Evolutionary conservation across 35 echinoderm and acorn worm species (phyloP).

Genomic region (Eucidaris tribuloides): DNA sequence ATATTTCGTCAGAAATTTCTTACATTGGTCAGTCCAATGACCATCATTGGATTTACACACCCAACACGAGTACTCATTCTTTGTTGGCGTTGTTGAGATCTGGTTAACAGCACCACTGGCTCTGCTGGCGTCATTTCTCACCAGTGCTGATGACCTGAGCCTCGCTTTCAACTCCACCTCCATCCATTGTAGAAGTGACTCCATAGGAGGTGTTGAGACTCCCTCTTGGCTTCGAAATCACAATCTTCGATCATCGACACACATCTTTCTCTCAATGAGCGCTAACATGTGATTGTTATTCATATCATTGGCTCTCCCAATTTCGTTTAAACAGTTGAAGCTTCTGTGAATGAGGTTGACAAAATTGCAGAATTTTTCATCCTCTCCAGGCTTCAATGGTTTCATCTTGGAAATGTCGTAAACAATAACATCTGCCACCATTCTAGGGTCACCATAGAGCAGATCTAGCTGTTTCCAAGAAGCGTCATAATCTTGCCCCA

Average conservation of each 20-base stretch:
- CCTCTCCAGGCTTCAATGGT: conserved; percentile 32
- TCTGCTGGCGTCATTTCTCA: background rate
- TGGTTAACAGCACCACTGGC: background rate
- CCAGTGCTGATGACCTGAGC: conserved; percentile 30
- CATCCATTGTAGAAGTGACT: conserved; percentile 23
- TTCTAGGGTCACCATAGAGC: conserved; percentile 40
- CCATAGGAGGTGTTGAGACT: conserved; percentile 3
- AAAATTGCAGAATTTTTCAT: conserved; percentile 35
- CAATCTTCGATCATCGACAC: conserved; percentile 18
- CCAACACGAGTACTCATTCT: conserved; percentile 13
- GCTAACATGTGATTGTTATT: conserved; percentile 49
- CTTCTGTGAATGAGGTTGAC: conserved; percentile 20
- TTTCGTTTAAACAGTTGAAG: conserved; percentile 39
- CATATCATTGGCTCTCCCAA: conserved; percentile 8
- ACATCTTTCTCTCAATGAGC: conserved; percentile 42
- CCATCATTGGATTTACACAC: background rate
- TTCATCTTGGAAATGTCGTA: conserved; percentile 41
- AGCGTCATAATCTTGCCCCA: conserved; percentile 41
- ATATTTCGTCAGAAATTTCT: conserved; percentile 1
- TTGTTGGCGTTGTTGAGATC: background rate
- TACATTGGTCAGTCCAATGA: conserved; percentile 46
- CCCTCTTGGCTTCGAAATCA: conserved; percentile 42
- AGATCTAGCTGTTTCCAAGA: conserved; percentile 37
- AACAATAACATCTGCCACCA: conserved; percentile 36
- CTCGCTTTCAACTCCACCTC: conserved; percentile 29